Evolutionary conservation across 2,113 vertebrate species (phyloP).

Genomic region (Dipodomys merriami): DNA sequence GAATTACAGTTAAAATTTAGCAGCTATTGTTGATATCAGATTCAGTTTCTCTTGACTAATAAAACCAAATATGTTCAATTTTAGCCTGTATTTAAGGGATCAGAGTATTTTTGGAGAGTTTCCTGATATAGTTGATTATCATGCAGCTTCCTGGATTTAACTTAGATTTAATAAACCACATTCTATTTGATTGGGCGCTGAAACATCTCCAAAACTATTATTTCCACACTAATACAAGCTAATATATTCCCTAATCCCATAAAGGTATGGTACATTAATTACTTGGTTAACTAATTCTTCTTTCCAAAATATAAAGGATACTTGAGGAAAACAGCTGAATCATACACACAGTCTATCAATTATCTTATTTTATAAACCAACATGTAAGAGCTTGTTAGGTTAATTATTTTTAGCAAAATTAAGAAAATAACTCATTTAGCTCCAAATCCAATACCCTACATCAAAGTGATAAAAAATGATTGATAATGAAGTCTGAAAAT

Average conservation of each 20-base stretch:
- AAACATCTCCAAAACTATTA: not conserved
- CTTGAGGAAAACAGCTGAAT: not conserved
- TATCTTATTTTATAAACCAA: slow-evolving; percentile 2
- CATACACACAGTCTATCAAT: not conserved
- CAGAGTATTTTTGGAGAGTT: not conserved
- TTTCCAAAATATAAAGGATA: not conserved
- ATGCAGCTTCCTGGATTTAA: not conserved
- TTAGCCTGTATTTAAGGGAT: not conserved
- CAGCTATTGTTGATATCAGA: not conserved
- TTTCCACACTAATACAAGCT: not conserved
- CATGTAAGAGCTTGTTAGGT: not conserved
- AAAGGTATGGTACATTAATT: not conserved
- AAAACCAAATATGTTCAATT: not conserved
- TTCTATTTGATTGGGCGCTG: not conserved
- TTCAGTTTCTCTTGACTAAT: not conserved
- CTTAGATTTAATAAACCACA: not conserved
- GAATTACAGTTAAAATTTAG: slow-evolving; percentile 1
- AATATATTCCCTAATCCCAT: not conserved
- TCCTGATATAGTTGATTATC: not conserved
- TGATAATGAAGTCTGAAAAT: not conserved
- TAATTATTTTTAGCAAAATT: not conserved
- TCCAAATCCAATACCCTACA: not conserved
- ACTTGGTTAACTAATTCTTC: not conserved
- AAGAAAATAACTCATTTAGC: not conserved
- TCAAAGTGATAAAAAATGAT: not conserved